A percentile compares a stretch with the other conserved stretches of the same genome.
Conservation (phyloP, 1,140 invertebrate species). For the Diabrotica virgifera region DNA sequence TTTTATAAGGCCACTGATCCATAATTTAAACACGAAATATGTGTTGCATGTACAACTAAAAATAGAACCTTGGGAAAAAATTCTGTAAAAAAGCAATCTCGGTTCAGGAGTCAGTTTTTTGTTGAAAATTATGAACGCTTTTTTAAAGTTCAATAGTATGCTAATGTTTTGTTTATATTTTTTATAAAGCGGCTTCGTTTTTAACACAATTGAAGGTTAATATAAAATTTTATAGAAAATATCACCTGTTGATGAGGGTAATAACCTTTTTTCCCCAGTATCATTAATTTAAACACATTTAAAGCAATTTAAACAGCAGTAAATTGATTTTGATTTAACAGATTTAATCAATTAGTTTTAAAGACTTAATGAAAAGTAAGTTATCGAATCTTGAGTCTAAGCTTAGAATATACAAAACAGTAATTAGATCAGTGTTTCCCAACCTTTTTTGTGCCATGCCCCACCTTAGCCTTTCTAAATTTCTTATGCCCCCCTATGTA, state of each 20-base stretch:
- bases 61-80: slow-evolving; percentile 26
- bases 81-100: slow-evolving; percentile 28
- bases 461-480: too few species aligned
- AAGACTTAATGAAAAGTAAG: too few species aligned
- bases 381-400: too few species aligned
- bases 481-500: too few species aligned
- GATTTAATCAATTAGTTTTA: too few species aligned
- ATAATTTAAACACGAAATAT: slow-evolving; percentile 35
- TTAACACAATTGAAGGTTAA: not conserved
- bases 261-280: not conserved
- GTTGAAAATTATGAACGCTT: slow-evolving; percentile 5
- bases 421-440: too few species aligned
- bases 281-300: too few species aligned
- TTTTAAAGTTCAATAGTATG: slow-evolving; percentile 3
- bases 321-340: too few species aligned
- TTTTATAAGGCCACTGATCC: slow-evolving; percentile 36
- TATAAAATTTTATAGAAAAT: not conserved
- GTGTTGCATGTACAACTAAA: slow-evolving; percentile 23
- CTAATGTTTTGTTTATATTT: slow-evolving; percentile 19
- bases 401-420: too few species aligned
- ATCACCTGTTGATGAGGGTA: not conserved
- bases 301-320: too few species aligned
- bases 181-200: not conserved
- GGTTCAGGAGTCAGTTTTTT: slow-evolving; percentile 9
- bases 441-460: too few species aligned